These are phyloP conservation scores for Peribatodes rhomboidaria DNA, from an alignment of 2,888 invertebrate genomes.

Conservation along the genomic window DNA sequence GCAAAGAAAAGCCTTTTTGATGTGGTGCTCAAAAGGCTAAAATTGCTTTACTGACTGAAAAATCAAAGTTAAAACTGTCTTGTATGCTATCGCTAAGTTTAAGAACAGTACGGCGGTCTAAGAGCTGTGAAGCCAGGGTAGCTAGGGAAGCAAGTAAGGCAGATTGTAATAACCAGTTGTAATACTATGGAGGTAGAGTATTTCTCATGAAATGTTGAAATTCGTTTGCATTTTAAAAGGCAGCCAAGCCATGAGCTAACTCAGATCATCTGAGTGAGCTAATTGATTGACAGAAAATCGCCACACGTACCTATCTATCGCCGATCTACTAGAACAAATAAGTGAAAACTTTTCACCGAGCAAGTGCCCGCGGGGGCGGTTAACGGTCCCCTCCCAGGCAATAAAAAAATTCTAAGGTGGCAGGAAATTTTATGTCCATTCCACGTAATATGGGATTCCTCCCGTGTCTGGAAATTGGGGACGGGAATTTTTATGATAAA, in stretches of 20 bases:
- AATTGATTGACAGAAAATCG: too few relatives aligned
- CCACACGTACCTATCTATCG: constrained; percentile 2
- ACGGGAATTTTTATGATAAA: constrained; percentile 36
- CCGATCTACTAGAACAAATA: constrained; percentile 15
- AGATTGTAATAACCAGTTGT: too few relatives aligned
- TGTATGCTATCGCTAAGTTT: background rate
- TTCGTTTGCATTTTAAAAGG: too few relatives aligned
- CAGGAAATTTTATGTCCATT: constrained; percentile 38
- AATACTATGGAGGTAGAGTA: background rate
- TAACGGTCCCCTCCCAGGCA: constrained; percentile 22
- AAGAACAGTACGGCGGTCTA: background rate
- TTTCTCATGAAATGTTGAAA: too few relatives aligned
- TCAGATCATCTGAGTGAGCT: too few relatives aligned
- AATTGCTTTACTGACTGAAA: background rate
- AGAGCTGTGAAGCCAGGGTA: too few relatives aligned
- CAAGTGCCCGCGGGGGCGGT: constrained; percentile 7
- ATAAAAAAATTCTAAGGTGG: constrained; percentile 38
- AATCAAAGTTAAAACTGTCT: background rate
- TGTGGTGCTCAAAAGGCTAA: too few relatives aligned
- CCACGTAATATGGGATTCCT: constrained; percentile 36
- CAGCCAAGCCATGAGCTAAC: too few relatives aligned
- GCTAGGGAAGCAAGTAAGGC: too few relatives aligned
- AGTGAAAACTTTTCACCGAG: constrained; percentile 9
- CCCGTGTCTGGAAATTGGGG: constrained; percentile 30
- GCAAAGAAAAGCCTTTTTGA: too few relatives aligned